Base-by-base conservation (phyloP, 2,888 invertebrate genomes). In the Lordiphosa fenestrarum region DNA sequence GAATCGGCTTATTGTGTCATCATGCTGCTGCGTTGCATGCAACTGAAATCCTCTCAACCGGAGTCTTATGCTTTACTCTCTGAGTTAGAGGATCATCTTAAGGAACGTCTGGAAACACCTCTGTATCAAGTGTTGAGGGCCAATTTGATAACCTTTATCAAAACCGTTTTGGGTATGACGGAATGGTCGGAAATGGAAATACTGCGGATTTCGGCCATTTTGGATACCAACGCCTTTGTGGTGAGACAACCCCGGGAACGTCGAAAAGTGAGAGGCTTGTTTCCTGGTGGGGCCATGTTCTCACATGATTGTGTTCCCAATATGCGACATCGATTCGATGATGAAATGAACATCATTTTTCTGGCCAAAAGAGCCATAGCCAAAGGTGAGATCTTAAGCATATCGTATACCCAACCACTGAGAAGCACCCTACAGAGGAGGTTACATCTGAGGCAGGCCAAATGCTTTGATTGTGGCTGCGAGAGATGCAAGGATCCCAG, bases 261-360 rank as follows among this genome's bases (percentile, higher is more conserved):
- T 3, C 90, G 90, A 33, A 92, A 91, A 71, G 89, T 92, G 21
- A 90, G 94, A 59, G 93, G 92, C 47, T 87, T 95, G 56, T 95
- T 93, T 85, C 91, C 93, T 0, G 91, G 91, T 51, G 92, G 93
- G 0, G 91, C 94, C 5, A 92, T 95, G 91, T 91, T 94, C 88
- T 91, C 93, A 50, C 95, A 95, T 84, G 92, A 93, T 74, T 95
- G 95, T 84, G 91, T 90, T 63, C 92, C 94, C 21, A 95, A 95
- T 83, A 93, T 94, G 0, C 91, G 92, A 47, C 94, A 95, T 84
- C 90, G 92, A 35, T 93, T 93, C 40, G 92, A 92, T 51, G 91
- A 92, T 10, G 91, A 92, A 46, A 91, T 91, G 86, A 89, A 91
- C 76, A 91, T 95, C 47, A 90, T 92, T 2, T 89, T 94, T 21